Percentiles rank a stretch among this genome's conserved stretches.
phyloP scores from a whole-genome alignment of 2,888 invertebrate genomes.

The Mactromeris polynyma region DNA sequence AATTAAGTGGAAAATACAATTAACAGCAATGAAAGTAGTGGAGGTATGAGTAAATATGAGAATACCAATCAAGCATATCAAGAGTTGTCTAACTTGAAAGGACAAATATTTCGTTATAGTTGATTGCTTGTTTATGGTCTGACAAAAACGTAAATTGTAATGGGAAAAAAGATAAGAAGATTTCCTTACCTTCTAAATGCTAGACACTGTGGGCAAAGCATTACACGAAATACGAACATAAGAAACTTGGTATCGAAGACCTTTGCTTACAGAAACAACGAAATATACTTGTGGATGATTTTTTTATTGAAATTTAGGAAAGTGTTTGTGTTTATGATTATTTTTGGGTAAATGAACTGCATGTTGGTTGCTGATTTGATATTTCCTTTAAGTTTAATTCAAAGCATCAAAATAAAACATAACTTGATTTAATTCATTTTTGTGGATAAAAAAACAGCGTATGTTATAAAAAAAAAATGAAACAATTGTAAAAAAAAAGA shows the following conservation, averaged over 20 bases:
- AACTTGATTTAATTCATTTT: no score
- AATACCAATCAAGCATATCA: background rate
- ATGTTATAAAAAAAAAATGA: no score
- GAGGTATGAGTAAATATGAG: background rate
- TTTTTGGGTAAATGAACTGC: background rate
- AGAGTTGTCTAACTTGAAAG: slow-evolving; percentile 8
- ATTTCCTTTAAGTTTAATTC: no score
- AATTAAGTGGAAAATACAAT: slow-evolving; percentile 58
- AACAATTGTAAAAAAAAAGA: no score
- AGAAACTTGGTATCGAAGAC: background rate
- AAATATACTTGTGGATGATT: background rate
- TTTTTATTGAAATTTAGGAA: background rate
- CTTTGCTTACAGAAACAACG: background rate
- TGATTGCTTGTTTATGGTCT: background rate
- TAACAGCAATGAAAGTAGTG: background rate
- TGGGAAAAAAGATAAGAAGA: background rate
- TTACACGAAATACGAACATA: background rate
- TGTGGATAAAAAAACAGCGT: no score
- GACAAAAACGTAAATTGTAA: slow-evolving; percentile 7
- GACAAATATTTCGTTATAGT: background rate
- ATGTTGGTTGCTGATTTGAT: no score
- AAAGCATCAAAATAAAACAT: no score
- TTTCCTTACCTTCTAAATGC: background rate
- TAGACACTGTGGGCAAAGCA: background rate
- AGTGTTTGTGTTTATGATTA: background rate